Evolutionary conservation across 2,888 invertebrate genomes (phyloP), one percentile per base, ranked within the genome.

Genomic region (Cheilosia variabilis): DNA sequence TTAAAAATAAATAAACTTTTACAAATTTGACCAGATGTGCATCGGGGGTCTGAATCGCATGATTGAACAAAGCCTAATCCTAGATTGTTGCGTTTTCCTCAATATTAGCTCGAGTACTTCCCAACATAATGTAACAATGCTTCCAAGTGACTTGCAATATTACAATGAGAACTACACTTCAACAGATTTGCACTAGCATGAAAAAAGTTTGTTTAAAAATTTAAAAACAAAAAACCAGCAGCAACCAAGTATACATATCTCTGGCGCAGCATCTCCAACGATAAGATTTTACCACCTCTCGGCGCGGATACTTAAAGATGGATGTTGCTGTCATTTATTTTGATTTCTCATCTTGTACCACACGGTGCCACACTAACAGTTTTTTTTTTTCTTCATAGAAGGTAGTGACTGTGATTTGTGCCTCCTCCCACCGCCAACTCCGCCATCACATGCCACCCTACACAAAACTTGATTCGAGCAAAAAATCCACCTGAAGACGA

Each of bases 401-500:
- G 71, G 65, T 58, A 79, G 53, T 55, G 65, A 58, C 69, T 75
- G 43, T 75, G 75, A 75, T 75, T 80, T 79, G 65, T 71, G 17
- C 52, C 60, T 27, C 58, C 68, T 17, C 60, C 52, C 81, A 47
- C 71, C 68, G 5, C 41, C 43, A 65, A 34, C 19, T n/a, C 60
- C 72, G 19, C 53, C 72, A 43, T 62, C 66, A 66, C 55, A 65
- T 58, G 43, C 72, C 82, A 66, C 66, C 71, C 82, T 71, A 71
- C 79, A 55, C 62, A 55, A 73, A 81, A 86, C 81, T 81, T 76
- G 81, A 86, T 86, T 24, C 77, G 72, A 75, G 52, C 63, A 43
- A 73, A 55, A 60, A 75, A 73, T 80, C 55, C 68, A 80, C 76
- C 76, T 77, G 76, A 86, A 76, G 86, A 86, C 77, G 81, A 76